These are phyloP conservation scores for Oreochromis mossambicus DNA, from an alignment of 2,797 vertebrate species.

Conservation along the genomic window DNA sequence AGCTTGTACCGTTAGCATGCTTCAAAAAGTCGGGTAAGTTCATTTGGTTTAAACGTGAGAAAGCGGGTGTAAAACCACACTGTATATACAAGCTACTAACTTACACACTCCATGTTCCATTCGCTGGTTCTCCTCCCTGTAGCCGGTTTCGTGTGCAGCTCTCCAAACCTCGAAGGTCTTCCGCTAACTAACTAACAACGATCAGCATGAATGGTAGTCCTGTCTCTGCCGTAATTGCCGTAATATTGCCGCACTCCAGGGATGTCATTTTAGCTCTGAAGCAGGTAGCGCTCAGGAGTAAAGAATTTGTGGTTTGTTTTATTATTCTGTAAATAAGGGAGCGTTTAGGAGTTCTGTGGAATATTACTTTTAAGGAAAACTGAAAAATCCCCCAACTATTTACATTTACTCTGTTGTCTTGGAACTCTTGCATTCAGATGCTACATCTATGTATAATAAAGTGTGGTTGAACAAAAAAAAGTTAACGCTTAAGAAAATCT, in stretches of 20 bases:
- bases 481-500: neutral
- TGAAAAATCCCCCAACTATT: neutral
- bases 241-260: neutral
- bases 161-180: neutral
- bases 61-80: neutral
- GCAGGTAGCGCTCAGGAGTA: neutral
- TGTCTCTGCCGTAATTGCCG: slow-evolving; percentile 23
- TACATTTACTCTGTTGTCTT: neutral
- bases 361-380: neutral
- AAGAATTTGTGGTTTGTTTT: neutral
- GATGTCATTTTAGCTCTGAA: neutral
- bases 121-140: neutral
- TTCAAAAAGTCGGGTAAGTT: neutral
- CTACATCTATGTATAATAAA: neutral
- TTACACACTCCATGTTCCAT: slow-evolving; percentile 71
- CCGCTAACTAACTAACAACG: neutral
- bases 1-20: slow-evolving; percentile 21
- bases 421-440: neutral
- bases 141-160: neutral
- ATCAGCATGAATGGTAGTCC: neutral
- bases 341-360: neutral
- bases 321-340: neutral
- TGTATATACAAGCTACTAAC: neutral
- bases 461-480: neutral
- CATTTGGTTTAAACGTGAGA: neutral